Evolutionary conservation across 2,113 vertebrate species (phyloP).

Genomic region (Gracilinanus agilis): DNA sequence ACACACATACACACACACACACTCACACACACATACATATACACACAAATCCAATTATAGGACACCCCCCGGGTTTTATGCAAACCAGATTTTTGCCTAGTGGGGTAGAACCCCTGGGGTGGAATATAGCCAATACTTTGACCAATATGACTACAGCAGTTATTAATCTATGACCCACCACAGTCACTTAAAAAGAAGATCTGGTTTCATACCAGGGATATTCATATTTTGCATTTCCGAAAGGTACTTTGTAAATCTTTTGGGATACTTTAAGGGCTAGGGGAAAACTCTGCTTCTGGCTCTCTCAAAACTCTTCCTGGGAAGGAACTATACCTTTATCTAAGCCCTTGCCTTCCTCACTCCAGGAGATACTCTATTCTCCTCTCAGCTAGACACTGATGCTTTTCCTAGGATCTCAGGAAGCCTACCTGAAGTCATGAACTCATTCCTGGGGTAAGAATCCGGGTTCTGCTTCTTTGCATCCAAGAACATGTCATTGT

Average conservation of each 20-base stretch:
- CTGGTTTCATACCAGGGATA: not conserved
- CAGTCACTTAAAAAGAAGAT: not conserved
- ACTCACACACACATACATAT: not conserved
- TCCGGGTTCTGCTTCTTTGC: not conserved
- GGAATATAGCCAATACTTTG: not conserved
- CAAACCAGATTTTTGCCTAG: slow-evolving; percentile 1
- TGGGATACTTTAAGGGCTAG: not conserved
- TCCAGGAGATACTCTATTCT: not conserved
- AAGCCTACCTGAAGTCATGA: not conserved
- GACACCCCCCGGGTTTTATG: not conserved
- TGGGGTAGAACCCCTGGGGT: not conserved
- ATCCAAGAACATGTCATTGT: not conserved
- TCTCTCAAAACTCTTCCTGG: not conserved
- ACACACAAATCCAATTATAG: not conserved
- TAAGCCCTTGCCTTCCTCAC: not conserved
- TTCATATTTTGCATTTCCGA: not conserved
- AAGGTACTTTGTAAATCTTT: not conserved
- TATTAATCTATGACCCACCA: not conserved
- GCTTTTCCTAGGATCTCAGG: not conserved
- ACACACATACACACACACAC: not conserved
- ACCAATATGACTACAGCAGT: not conserved
- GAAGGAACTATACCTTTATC: not conserved
- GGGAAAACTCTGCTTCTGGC: not conserved
- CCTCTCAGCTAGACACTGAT: not conserved
- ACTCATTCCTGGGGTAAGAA: not conserved